phyloP scores from a whole-genome alignment of 2,797 vertebrate genomes.

The Picus viridis region DNA sequence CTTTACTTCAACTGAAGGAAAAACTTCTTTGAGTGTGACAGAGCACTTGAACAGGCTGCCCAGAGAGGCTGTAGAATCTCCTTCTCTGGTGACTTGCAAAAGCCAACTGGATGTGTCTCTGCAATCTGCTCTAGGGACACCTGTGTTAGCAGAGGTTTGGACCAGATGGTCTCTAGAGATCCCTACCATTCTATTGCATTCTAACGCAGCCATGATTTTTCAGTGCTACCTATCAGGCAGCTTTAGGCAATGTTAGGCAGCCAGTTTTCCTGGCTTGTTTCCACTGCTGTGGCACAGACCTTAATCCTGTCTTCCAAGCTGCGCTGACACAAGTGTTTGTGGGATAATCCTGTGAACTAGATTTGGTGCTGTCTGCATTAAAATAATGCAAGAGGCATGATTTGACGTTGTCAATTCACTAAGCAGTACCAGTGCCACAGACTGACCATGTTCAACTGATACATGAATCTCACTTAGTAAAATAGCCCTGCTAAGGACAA shows the following conservation, averaged over 20 bases:
- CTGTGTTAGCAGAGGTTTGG: too few relatives aligned
- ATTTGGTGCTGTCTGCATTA: neutral
- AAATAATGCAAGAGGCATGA: neutral
- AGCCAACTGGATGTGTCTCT: too few relatives aligned
- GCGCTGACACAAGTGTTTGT: neutral
- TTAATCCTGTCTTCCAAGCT: neutral
- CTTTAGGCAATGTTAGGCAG: neutral
- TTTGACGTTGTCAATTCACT: neutral
- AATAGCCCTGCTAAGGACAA: neutral
- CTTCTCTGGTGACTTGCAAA: too few relatives aligned
- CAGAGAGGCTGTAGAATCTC: too few relatives aligned
- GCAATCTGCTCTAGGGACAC: too few relatives aligned
- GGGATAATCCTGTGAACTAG: neutral
- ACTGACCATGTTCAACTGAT: neutral
- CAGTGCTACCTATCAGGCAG: neutral
- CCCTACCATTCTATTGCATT: too few relatives aligned
- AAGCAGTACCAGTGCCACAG: neutral
- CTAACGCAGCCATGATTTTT: neutral
- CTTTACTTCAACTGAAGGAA: too few relatives aligned
- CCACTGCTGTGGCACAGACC: neutral
- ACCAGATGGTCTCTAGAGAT: too few relatives aligned
- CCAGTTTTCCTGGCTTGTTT: neutral
- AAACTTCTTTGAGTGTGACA: too few relatives aligned
- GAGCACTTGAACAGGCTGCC: too few relatives aligned
- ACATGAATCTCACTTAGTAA: neutral